These are phyloP conservation scores for Esox niger DNA, from an alignment of 2,113 vertebrate species.

Conservation along the genomic window DNA sequence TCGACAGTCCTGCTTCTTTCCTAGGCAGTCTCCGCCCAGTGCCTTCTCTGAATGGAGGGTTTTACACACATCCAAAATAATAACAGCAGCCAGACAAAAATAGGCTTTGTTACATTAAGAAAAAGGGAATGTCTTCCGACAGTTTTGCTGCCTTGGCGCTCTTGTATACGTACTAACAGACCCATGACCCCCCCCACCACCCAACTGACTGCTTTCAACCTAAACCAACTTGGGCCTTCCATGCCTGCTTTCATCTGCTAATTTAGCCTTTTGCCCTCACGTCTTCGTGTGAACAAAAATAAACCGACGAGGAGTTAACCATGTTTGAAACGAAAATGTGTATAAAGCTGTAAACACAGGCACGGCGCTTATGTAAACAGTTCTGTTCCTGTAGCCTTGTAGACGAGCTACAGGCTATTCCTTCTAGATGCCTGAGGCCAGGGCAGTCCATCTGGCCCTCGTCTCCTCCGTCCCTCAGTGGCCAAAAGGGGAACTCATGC, in stretches of 20 bases:
- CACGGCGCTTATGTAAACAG: conserved; percentile 64
- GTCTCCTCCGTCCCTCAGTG: background rate
- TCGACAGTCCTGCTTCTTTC: no score
- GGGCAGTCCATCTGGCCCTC: background rate
- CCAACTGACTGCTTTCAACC: conserved; percentile 15
- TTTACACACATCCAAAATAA: conserved; percentile 3
- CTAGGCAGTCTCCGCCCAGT: conserved; percentile 18
- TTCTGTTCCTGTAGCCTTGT: conserved; percentile 42
- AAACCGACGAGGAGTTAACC: conserved; percentile 59
- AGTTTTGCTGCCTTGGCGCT: no score
- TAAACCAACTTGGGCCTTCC: conserved; percentile 22
- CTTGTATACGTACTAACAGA: background rate
- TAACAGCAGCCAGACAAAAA: no score
- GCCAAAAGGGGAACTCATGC: no score
- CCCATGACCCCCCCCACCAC: background rate
- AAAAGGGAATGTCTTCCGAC: no score
- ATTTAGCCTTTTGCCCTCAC: conserved; percentile 51
- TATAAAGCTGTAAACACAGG: conserved; percentile 62
- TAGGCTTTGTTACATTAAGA: no score
- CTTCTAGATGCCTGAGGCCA: no score
- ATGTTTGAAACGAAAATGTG: conserved; percentile 62
- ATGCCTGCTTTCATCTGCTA: conserved; percentile 36
- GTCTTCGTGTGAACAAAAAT: conserved; percentile 65
- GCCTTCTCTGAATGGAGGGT: conserved; percentile 13
- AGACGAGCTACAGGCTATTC: no score